phyloP scores from a whole-genome alignment of 2,888 invertebrate genomes.

The Papilio protenor region DNA sequence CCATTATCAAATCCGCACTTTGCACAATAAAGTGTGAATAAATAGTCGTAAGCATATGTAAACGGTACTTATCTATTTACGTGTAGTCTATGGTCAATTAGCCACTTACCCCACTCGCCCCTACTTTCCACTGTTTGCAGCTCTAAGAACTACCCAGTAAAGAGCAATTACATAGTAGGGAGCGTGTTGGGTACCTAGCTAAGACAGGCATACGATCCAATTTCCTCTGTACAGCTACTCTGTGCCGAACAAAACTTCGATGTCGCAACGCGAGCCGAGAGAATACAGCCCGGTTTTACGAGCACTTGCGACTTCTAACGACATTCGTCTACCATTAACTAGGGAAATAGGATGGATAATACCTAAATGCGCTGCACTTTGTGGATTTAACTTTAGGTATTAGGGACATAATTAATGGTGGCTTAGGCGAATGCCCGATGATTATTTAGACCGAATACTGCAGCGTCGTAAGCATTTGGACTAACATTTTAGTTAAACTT shows the following conservation, averaged over 20 bases:
- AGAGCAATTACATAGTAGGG: constrained; percentile 40
- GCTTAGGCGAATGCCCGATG: constrained; percentile 58
- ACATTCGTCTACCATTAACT: constrained; percentile 80
- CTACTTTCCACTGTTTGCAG: constrained; percentile 51
- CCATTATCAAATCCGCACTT: not conserved
- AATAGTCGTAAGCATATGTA: constrained; percentile 57
- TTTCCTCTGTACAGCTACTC: constrained; percentile 42
- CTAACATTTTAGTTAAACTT: constrained; percentile 18
- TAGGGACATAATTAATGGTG: constrained; percentile 70
- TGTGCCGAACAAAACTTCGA: constrained; percentile 49
- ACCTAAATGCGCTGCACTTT: constrained; percentile 72
- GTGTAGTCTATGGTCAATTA: constrained; percentile 75
- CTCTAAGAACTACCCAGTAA: constrained; percentile 37
- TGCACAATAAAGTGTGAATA: not conserved
- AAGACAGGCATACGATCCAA: constrained; percentile 40
- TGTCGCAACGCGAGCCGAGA: constrained; percentile 58
- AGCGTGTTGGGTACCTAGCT: constrained; percentile 35
- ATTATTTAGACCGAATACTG: constrained; percentile 48
- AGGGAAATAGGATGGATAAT: constrained; percentile 77
- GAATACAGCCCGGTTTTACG: constrained; percentile 73
- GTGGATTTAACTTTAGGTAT: constrained; percentile 72
- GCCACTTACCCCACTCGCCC: constrained; percentile 62
- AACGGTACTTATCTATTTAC: constrained; percentile 74
- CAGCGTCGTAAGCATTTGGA: constrained; percentile 26
- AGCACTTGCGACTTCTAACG: constrained; percentile 77